Evolutionary conservation across 2,888 invertebrate genomes (phyloP).

Genomic region (Macrophya alboannulata): DNA sequence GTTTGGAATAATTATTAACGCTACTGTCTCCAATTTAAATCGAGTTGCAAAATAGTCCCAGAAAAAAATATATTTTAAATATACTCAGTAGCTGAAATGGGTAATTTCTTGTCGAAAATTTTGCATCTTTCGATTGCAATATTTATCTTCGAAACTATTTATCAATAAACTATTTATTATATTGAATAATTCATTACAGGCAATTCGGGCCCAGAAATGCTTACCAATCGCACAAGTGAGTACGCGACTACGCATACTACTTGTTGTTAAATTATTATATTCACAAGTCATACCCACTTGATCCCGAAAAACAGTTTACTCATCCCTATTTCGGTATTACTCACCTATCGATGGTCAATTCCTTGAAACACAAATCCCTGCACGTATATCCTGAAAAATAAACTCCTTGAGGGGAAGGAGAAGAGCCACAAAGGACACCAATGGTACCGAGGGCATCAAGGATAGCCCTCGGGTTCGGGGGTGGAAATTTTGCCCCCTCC

Average conservation of each 20-base stretch:
- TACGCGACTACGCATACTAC: background rate
- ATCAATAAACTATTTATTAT: background rate
- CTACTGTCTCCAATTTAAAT: background rate
- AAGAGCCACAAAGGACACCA: constrained; percentile 5
- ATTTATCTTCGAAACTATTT: no score
- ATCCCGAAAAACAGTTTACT: constrained; percentile 4
- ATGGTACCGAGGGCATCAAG: constrained; percentile 47
- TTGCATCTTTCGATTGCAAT: background rate
- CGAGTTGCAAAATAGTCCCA: background rate
- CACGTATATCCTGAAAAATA: constrained; percentile 2
- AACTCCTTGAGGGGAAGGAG: background rate
- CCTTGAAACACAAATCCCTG: background rate
- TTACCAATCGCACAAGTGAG: background rate
- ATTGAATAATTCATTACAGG: background rate
- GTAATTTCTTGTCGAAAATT: background rate
- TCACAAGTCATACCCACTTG: background rate
- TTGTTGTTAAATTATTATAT: background rate
- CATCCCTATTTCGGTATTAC: background rate
- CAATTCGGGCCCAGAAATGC: background rate
- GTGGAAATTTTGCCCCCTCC: constrained; percentile 46
- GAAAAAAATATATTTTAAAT: background rate
- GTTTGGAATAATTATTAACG: background rate
- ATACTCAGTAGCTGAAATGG: background rate
- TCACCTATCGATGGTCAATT: constrained; percentile 45
- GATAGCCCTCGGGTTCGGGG: constrained; percentile 20